These are phyloP conservation scores for Myotis planiceps DNA, from an alignment of 2,797 vertebrate genomes.

Conservation along the genomic window DNA sequence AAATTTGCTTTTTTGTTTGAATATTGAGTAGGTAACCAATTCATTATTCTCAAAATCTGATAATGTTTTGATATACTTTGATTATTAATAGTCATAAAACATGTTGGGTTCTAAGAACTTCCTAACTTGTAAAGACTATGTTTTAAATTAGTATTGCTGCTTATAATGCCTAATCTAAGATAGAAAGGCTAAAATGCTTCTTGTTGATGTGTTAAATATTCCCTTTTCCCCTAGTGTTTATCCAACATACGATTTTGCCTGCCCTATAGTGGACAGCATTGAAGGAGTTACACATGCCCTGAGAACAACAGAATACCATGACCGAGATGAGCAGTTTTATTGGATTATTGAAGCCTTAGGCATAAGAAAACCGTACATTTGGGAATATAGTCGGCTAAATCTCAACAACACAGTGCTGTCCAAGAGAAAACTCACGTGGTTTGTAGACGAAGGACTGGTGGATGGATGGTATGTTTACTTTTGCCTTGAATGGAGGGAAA, in stretches of 20 bases:
- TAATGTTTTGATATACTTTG: not conserved
- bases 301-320: conserved; percentile 98
- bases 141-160: not conserved
- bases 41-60: not conserved
- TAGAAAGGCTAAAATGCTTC: not conserved
- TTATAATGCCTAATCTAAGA: not conserved
- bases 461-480: conserved; percentile 94
- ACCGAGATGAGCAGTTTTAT: conserved; percentile 98
- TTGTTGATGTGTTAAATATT: conserved; percentile 40
- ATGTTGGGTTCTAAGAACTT: not conserved
- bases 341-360: conserved; percentile 95
- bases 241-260: conserved; percentile 98
- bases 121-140: not conserved
- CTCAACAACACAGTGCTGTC: conserved; percentile 98
- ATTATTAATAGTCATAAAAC: not conserved
- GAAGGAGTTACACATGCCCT: conserved; percentile 98
- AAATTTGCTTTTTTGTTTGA: not conserved
- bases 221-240: conserved; percentile 90
- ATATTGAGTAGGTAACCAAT: not conserved
- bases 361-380: conserved; percentile 95
- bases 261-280: conserved; percentile 98
- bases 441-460: conserved; percentile 97
- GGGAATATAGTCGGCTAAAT: conserved; percentile 98
- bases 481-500: not conserved
- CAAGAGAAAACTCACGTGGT: conserved; percentile 99